Base-by-base conservation (phyloP, 2,113 vertebrate genomes). In the Saccopteryx leptura region DNA sequence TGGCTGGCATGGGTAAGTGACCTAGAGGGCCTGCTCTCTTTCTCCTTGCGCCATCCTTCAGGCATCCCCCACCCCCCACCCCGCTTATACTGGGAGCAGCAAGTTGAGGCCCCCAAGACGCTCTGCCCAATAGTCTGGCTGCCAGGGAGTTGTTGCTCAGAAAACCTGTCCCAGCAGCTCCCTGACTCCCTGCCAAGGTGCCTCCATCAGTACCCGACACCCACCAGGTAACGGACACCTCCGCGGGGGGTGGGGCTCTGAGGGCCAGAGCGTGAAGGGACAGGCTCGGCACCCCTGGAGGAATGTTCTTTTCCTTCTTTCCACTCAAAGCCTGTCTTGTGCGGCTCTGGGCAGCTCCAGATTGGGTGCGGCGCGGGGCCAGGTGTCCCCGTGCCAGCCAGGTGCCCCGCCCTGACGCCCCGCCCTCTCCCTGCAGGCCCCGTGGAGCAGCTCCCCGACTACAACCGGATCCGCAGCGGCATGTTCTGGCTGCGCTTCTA, bases 401-500 rank as follows among this genome's bases (percentile, higher is more conserved):
- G 83, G 0, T 54, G 0, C 96, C 63, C 96, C 85, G 28, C 91
- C 93, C 97, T 98, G 84, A 97, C 11, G 65, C 72, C 74, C 79
- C 94, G 69, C 89, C 97, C 39, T 98, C 60, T 96, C 98, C 96
- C 33, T 82, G 80, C 98, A 99, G 99, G 99, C 97, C 99, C 99
- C 54, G 39, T 99, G 0, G 99, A 99, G 94, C 99, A 99, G 98
- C 98, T 99, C 33, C 98, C 99, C 1, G 99, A 99, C 98, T 99
- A 99, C 99, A 99, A 99, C 98, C 99, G 99, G 97, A 98, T 99
- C 98, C 99, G 99, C 91, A 99, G 99, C 6, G 98, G 96, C 97
- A 99, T 99, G 99, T 99, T 99, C 99, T 99, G 99, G 99, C 97
- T 99, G 90, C 99, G 99, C 80, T 99, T 99, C 97, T 99, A 99